Conservation (phyloP, 2,113 vertebrate genomes). For the Aegithalos caudatus region DNA sequence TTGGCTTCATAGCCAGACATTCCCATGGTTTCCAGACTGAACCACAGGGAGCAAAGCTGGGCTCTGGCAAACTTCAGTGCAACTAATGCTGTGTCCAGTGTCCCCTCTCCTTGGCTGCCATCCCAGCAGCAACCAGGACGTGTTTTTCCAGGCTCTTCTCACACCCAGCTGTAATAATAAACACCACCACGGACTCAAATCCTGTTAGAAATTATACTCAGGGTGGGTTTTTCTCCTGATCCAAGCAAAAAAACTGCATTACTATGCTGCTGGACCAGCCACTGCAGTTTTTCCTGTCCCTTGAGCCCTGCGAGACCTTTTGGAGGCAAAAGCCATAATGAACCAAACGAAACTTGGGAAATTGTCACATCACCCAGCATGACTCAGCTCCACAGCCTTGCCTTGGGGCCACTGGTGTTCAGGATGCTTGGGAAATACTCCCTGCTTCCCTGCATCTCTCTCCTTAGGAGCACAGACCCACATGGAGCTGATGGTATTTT, state of each 20-base stretch:
- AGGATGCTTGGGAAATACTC: neutral
- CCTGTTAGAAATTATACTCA: neutral
- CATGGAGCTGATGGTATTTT: neutral
- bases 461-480: neutral
- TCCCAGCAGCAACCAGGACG: neutral
- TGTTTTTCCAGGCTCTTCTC: neutral
- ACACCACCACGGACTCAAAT: neutral
- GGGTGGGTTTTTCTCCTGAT: neutral
- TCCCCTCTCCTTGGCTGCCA: neutral
- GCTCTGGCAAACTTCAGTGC: neutral
- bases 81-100: fast-evolving
- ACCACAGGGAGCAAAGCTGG: neutral
- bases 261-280: neutral
- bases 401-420: neutral
- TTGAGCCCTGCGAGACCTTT: neutral
- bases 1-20: neutral
- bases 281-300: neutral
- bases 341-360: neutral
- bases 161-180: neutral
- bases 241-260: neutral
- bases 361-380: neutral
- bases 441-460: neutral
- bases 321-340: neutral
- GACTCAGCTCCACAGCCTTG: neutral
- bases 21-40: neutral